Evolutionary conservation across 1,140 invertebrate genomes (phyloP).

Genomic region (Drosophila virilis): DNA sequence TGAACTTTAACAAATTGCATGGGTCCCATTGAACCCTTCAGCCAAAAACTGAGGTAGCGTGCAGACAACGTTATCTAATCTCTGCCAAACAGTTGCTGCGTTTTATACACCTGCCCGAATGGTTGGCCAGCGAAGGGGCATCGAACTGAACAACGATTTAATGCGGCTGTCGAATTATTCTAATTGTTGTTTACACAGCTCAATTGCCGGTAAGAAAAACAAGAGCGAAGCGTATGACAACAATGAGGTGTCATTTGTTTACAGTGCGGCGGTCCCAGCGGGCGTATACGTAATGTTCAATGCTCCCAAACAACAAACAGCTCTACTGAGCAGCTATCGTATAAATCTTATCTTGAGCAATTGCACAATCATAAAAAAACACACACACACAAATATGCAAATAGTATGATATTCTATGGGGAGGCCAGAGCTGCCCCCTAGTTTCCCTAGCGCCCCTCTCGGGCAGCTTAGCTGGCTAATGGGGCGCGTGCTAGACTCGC

Average conservation of each 20-base stretch:
- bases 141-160: background rate
- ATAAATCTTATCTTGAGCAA: slow-evolving; percentile 34
- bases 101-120: background rate
- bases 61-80: slow-evolving; percentile 20
- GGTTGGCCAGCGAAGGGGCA: too few relatives aligned
- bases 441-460: background rate
- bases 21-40: too few relatives aligned
- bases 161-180: slow-evolving; percentile 4
- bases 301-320: background rate
- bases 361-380: slow-evolving; percentile 11
- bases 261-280: slow-evolving; percentile 11
- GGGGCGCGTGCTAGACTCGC: slow-evolving; percentile 46
- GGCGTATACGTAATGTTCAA: slow-evolving; percentile 58
- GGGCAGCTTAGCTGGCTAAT: background rate
- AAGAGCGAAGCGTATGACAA: background rate
- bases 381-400: slow-evolving; percentile 34
- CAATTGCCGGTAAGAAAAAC: slow-evolving; percentile 11
- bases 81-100: slow-evolving; percentile 3
- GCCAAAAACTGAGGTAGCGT: too few relatives aligned
- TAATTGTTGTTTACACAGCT: slow-evolving; percentile 21
- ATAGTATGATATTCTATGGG: slow-evolving; percentile 45
- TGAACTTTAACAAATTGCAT: too few relatives aligned
- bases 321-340: background rate
- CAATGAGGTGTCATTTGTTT: slow-evolving; percentile 35
- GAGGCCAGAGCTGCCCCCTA: slow-evolving; percentile 11